Evolutionary conservation across 2,888 invertebrate genomes (phyloP), one percentile per base, ranked within the genome.

Genomic region (Epinotia nisella): DNA sequence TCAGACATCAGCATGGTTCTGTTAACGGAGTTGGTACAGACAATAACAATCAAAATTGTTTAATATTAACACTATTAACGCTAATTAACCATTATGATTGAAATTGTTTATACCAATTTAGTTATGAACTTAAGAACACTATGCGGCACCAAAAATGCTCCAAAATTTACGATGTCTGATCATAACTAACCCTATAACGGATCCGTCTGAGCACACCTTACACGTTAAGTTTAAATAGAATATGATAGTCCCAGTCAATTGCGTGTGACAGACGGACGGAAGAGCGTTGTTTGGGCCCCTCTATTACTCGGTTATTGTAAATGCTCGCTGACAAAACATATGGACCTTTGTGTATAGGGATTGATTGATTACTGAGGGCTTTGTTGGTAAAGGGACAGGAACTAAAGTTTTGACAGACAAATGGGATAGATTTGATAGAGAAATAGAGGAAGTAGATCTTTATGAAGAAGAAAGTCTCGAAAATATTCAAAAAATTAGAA

Each of bases 271-370:
- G 82, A 81, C 82, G 80, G 78, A 80, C 87, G 90, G 89, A 90
- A 83, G 85, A 78, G 73, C 76, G 80, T 81, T 76, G 82, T 89
- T 87, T 77, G 79, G 81, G 74, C 85, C 82, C 87, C 82, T 77
- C 86, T 77, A 87, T 86, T 83, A 87, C 75, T 79, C 81, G 85
- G 87, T 88, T 86, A 82, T 78, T 77, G 78, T 81, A 86, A 80
- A 85, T 78, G 80, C 80, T 78, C 76, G 67, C 87, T 91, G 90
- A 90, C 91, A 90, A 89, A 91, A 91, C 90, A 91, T 83, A 85
- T 81, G 78, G 78, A 71, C 78, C 78, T 77, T 73, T 75, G 75
- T 62, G 75, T 76, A 56, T 60, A 51, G 35, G 72, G 76, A 78
- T 78, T 82, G 82, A 83, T 81, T 76, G 78, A 81, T 81, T 76